Percentiles rank a stretch among this genome's conserved stretches.
These are phyloP conservation scores for Hemicentrotus pulcherrimus DNA, from an alignment of 35 echinoderm and acorn worm genomes.

Conservation along the genomic window DNA sequence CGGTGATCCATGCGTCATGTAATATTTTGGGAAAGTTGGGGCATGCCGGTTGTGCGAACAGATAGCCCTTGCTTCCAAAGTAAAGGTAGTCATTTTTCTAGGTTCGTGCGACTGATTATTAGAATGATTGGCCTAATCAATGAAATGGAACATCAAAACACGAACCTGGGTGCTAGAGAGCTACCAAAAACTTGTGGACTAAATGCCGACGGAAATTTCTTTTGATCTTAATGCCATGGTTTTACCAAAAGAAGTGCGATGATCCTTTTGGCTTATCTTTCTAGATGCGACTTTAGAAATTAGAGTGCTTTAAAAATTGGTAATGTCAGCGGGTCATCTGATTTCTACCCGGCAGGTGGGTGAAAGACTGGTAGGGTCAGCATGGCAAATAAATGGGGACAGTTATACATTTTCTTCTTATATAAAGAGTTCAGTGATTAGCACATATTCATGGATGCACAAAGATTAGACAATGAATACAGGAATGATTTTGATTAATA, in stretches of 20 bases:
- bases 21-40: not conserved
- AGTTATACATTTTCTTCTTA: no score
- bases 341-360: not conserved
- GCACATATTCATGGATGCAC: no score
- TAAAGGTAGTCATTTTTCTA: not conserved
- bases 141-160: slow-evolving; percentile 13
- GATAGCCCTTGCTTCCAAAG: not conserved
- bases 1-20: not conserved
- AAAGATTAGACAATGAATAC: no score
- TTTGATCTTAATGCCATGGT: slow-evolving; percentile 13
- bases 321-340: not conserved
- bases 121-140: slow-evolving; percentile 13
- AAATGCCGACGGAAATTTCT: slow-evolving; percentile 18
- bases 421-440: no score
- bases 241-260: slow-evolving; percentile 1
- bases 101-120: not conserved
- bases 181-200: not conserved
- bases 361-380: no score
- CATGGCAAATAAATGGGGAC: no score
- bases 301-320: not conserved
- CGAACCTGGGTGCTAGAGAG: not conserved
- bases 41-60: not conserved
- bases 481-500: no score
- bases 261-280: not conserved
- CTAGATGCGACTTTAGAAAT: not conserved